phyloP scores from a whole-genome alignment of 2,797 vertebrate species.

The Orientallactaga sibirica region DNA sequence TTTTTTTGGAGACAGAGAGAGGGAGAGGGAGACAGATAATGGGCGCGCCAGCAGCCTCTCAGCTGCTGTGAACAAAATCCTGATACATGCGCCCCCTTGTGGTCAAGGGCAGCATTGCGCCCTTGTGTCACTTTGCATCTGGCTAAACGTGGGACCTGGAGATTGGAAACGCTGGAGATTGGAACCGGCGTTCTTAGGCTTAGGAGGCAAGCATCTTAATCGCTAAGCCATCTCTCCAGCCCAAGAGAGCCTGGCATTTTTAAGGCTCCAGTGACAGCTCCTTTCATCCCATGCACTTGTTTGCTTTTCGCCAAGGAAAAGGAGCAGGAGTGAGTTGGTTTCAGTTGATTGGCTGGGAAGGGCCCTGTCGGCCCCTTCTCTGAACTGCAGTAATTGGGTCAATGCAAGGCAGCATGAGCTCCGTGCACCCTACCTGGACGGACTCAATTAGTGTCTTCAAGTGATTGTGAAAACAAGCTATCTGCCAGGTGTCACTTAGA shows the following conservation, averaged over 20 bases:
- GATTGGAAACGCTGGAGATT: too few relatives aligned
- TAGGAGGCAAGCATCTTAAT: too few relatives aligned
- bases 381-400: background rate
- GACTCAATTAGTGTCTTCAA: background rate
- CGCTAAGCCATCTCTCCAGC: too few relatives aligned
- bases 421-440: background rate
- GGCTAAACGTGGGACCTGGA: too few relatives aligned
- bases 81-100: too few relatives aligned
- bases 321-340: constrained; percentile 41
- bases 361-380: fast-evolving
- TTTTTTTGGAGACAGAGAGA: too few relatives aligned
- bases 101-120: too few relatives aligned
- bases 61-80: too few relatives aligned
- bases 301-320: background rate
- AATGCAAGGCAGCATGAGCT: background rate
- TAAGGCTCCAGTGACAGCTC: background rate
- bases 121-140: too few relatives aligned
- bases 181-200: too few relatives aligned
- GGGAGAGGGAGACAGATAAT: too few relatives aligned
- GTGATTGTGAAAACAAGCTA: background rate
- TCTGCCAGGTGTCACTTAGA: constrained; percentile 10
- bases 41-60: too few relatives aligned
- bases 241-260: background rate
- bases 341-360: background rate
- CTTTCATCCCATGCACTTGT: background rate